Conservation (phyloP, 2,113 vertebrate genomes). For the Pseudolaguvia tuberculata region DNA sequence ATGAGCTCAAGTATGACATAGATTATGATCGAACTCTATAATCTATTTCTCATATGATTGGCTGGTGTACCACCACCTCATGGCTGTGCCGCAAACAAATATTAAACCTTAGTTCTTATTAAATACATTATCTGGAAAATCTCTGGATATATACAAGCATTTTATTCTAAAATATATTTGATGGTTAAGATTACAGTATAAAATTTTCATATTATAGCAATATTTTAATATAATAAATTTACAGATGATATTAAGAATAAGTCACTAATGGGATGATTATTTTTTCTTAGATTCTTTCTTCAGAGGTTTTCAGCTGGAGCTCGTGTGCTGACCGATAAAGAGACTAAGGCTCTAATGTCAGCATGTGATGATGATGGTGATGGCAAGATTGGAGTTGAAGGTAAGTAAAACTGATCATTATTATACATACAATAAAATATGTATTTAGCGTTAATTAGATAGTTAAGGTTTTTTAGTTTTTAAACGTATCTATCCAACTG, state of each 20-base stretch:
- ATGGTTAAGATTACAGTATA: background rate
- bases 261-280: background rate
- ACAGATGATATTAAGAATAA: background rate
- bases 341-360: conserved; percentile 82
- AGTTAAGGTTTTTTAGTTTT: background rate
- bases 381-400: conserved; percentile 86
- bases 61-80: background rate
- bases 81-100: background rate
- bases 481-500: background rate
- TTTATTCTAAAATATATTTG: background rate
- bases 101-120: too few relatives aligned
- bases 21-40: background rate
- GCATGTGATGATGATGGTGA: conserved; percentile 85
- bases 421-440: background rate
- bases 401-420: conserved; percentile 58
- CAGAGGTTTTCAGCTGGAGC: conserved; percentile 85
- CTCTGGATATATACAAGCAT: background rate
- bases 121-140: background rate
- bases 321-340: conserved; percentile 79
- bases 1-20: conserved; percentile 85
- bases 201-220: background rate
- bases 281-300: conserved; percentile 80
- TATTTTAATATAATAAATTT: background rate
- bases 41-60: background rate
- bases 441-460: background rate